These are phyloP conservation scores for Oryzias javanicus DNA, from an alignment of 2,113 vertebrate genomes.

Conservation along the genomic window DNA sequence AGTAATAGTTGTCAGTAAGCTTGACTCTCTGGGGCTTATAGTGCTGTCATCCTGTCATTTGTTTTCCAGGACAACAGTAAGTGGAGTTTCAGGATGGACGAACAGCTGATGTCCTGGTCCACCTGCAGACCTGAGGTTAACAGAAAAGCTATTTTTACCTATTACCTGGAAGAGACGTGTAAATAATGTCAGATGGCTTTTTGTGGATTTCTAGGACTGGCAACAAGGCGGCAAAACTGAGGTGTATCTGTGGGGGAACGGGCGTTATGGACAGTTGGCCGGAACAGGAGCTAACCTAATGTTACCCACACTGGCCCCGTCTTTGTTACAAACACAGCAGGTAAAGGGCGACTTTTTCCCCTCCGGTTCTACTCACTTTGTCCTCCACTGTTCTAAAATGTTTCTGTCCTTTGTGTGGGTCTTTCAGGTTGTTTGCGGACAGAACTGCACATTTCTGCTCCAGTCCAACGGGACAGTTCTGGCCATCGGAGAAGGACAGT, in stretches of 20 bases:
- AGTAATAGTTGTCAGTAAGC: slow-evolving; percentile 7
- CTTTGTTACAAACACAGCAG: slow-evolving; percentile 80
- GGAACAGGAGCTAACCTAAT: slow-evolving; percentile 75
- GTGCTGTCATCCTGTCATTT: background rate
- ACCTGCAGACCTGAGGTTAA: slow-evolving; percentile 79
- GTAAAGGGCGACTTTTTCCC: slow-evolving; percentile 34
- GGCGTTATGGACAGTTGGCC: slow-evolving; percentile 79
- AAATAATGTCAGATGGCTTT: background rate
- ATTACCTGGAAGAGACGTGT: background rate
- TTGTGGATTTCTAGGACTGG: slow-evolving; percentile 73
- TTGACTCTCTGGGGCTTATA: background rate
- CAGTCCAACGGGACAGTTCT: slow-evolving; percentile 79
- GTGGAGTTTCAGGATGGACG: slow-evolving; percentile 83
- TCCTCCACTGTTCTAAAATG: slow-evolving; percentile 5
- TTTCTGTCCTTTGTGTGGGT: slow-evolving; percentile 10
- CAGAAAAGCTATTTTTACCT: background rate
- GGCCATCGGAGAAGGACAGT: slow-evolving; percentile 82
- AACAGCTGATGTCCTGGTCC: slow-evolving; percentile 83
- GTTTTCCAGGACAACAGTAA: slow-evolving; percentile 80
- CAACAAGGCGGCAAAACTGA: slow-evolving; percentile 81
- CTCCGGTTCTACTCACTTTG: background rate
- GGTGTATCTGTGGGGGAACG: slow-evolving; percentile 81
- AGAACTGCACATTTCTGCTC: slow-evolving; percentile 82
- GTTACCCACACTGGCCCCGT: slow-evolving; percentile 73
- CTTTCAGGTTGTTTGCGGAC: slow-evolving; percentile 79